Evolutionary conservation across 2,888 invertebrate genomes (phyloP).

Genomic region (Cataglyphis albicans): DNA sequence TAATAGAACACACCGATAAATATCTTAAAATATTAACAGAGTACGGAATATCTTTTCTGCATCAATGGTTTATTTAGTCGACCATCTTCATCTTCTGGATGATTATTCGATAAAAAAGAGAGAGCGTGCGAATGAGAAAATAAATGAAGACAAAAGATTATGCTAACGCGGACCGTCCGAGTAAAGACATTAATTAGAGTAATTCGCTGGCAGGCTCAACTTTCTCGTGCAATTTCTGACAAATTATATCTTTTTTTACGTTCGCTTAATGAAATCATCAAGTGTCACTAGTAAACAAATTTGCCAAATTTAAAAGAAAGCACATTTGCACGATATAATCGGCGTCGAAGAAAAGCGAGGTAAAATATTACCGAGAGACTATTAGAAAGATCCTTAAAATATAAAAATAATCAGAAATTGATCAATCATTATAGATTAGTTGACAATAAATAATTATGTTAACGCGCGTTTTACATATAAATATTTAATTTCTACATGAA

Average conservation of each 20-base stretch:
- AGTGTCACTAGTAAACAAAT: background rate
- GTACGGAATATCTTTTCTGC: slow-evolving; percentile 32
- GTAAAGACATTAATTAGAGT: slow-evolving; percentile 47
- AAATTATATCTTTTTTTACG: slow-evolving; percentile 30
- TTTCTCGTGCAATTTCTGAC: slow-evolving; percentile 35
- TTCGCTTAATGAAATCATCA: slow-evolving; percentile 16
- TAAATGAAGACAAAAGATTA: background rate
- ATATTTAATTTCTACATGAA: background rate
- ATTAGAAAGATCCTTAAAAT: slow-evolving; percentile 4
- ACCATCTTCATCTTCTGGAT: slow-evolving; percentile 3
- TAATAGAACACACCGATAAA: background rate
- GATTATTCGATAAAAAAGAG: slow-evolving; percentile 11
- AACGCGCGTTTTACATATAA: background rate
- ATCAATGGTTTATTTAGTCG: slow-evolving; percentile 17
- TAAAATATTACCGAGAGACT: background rate
- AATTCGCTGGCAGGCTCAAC: slow-evolving; percentile 17
- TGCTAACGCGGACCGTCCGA: slow-evolving; percentile 46
- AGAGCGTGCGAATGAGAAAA: background rate
- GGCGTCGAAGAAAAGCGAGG: background rate
- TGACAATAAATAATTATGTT: background rate
- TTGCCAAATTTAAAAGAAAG: background rate
- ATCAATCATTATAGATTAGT: background rate
- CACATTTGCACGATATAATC: no score
- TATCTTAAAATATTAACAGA: slow-evolving; percentile 12
- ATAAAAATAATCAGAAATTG: background rate